These are phyloP conservation scores for Myrmophylax atrothorax DNA, from an alignment of 2,113 vertebrate species.

Conservation along the genomic window DNA sequence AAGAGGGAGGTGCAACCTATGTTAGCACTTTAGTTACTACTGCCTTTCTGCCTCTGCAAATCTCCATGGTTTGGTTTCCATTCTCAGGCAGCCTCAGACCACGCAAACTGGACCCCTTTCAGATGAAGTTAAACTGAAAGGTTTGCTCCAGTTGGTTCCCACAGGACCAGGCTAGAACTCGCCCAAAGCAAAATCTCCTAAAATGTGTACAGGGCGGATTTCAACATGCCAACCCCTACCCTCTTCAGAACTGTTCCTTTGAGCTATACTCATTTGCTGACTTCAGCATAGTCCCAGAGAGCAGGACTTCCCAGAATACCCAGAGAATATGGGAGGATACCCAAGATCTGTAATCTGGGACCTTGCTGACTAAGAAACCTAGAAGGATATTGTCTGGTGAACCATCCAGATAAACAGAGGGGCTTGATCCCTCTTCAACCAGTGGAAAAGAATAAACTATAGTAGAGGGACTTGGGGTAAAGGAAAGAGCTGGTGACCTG, in stretches of 20 bases:
- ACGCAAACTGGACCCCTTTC: neutral
- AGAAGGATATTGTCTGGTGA: neutral
- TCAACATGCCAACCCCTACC: neutral
- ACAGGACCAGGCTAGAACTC: neutral
- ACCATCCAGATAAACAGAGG: neutral
- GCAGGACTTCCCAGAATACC: neutral
- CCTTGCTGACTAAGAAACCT: neutral
- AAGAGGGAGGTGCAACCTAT: neutral
- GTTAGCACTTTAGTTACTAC: rapidly evolving
- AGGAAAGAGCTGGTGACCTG: neutral
- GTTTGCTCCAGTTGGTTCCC: neutral
- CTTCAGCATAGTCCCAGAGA: neutral
- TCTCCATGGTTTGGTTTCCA: rapidly evolving
- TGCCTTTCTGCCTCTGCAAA: neutral
- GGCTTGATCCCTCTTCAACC: neutral
- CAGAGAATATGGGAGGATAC: neutral
- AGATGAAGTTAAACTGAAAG: neutral
- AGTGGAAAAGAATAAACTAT: neutral
- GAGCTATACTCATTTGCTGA: neutral
- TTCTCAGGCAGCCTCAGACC: rapidly evolving
- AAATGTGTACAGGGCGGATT: neutral
- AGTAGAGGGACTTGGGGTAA: neutral
- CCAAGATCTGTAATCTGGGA: neutral
- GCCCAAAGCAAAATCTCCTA: neutral
- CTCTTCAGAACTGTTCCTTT: neutral